Percentiles rank a stretch among this genome's conserved stretches.
These are phyloP conservation scores for Cinclus mexicanus DNA, from an alignment of 2,113 vertebrate species.

Conservation along the genomic window DNA sequence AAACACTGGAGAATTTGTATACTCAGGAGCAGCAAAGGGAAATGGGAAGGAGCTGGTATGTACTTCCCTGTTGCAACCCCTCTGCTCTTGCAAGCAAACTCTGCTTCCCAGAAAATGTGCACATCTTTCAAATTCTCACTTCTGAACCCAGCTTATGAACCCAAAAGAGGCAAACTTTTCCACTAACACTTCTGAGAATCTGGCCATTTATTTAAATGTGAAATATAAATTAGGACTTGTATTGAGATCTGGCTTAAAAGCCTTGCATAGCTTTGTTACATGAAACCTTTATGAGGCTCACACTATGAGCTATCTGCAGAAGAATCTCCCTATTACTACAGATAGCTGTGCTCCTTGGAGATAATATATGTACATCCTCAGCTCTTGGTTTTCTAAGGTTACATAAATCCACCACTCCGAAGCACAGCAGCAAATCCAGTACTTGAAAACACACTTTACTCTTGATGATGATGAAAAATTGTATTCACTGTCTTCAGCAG, in stretches of 20 bases:
- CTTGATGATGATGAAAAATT: slow-evolving; percentile 50
- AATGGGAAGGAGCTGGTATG: neutral
- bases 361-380: slow-evolving; percentile 50
- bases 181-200: neutral
- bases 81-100: neutral
- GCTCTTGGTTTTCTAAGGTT: slow-evolving; percentile 42
- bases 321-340: slow-evolving; percentile 39
- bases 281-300: slow-evolving; percentile 49
- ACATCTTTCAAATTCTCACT: neutral
- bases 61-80: neutral
- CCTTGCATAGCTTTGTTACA: neutral
- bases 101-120: neutral
- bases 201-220: slow-evolving; percentile 32
- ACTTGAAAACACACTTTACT: slow-evolving; percentile 34
- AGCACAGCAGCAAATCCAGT: slow-evolving; percentile 45
- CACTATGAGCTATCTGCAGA: neutral
- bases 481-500: neutral
- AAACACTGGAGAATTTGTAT: accelerated
- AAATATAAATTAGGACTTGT: slow-evolving; percentile 19
- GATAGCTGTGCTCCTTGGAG: slow-evolving; percentile 37
- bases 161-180: neutral
- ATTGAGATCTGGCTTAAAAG: slow-evolving; percentile 23
- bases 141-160: neutral
- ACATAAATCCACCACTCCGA: slow-evolving; percentile 6
- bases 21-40: neutral